Conservation (phyloP, 1,140 invertebrate genomes). For the Neodiprion lecontei region DNA sequence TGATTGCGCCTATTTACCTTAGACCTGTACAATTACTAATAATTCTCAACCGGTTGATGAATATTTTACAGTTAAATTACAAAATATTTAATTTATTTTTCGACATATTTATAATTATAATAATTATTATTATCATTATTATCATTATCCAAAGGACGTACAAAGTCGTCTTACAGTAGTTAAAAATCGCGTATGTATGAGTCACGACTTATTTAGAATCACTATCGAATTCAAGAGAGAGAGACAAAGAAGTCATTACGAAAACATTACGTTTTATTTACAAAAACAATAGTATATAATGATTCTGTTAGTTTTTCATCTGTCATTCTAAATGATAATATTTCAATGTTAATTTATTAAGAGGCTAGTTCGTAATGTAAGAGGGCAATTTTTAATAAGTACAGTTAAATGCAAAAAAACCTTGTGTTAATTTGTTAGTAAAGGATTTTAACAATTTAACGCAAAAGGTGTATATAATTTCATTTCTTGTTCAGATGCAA, state of each 20-base stretch:
- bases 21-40: no score
- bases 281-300: background rate
- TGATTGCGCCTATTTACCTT: no score
- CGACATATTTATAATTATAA: conserved; percentile 32
- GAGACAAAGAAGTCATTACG: background rate
- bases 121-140: background rate
- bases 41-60: no score
- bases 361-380: conserved; percentile 20
- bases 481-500: no score
- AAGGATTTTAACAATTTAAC: no score
- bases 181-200: conserved; percentile 30
- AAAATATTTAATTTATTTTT: conserved; percentile 52
- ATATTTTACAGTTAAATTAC: conserved; percentile 20
- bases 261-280: background rate
- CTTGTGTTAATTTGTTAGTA: conserved; percentile 15
- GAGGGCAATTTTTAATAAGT: conserved; percentile 35
- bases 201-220: background rate
- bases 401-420: conserved; percentile 30
- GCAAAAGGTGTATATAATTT: no score
- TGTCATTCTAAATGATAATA: background rate
- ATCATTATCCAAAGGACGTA: conserved; percentile 34
- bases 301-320: background rate
- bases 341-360: background rate
- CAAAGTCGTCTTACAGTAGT: conserved; percentile 38
- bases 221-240: background rate